phyloP scores from a whole-genome alignment of 2,113 vertebrate genomes.

The Indicator maculatus region DNA sequence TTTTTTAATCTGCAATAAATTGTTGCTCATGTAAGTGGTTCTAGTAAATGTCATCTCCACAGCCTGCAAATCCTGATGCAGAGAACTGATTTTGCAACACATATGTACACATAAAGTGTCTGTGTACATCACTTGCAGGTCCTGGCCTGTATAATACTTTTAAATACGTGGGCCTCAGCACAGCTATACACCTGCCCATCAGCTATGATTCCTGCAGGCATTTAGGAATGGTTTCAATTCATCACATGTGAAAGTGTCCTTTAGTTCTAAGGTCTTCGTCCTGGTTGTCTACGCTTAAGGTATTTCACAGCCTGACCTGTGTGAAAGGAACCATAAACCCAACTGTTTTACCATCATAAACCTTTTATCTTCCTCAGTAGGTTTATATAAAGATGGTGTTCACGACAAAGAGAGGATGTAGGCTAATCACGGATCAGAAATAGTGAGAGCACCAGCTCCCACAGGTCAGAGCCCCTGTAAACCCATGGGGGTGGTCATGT shows the following conservation, averaged over 20 bases:
- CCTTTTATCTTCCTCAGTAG: background rate
- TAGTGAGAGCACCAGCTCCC: rapidly evolving
- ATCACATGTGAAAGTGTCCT: background rate
- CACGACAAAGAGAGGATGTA: background rate
- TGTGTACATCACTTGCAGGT: background rate
- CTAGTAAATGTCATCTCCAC: constrained; percentile 47
- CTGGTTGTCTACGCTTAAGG: background rate
- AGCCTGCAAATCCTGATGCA: background rate
- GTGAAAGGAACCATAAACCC: constrained; percentile 23
- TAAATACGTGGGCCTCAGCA: background rate
- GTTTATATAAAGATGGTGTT: background rate
- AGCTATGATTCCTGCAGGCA: background rate
- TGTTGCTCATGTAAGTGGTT: constrained; percentile 29
- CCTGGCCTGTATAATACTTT: background rate
- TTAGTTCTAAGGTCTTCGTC: background rate
- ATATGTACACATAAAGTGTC: background rate
- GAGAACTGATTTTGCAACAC: constrained; percentile 24
- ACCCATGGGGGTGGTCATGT: rapidly evolving
- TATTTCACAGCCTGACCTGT: background rate
- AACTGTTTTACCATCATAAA: background rate
- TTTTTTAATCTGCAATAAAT: constrained; percentile 21
- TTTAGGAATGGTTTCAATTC: background rate
- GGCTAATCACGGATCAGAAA: background rate
- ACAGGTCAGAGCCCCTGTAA: background rate
- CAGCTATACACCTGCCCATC: background rate